Evolutionary conservation across 2,888 invertebrate genomes (phyloP).

Genomic region (Celastrina argiolus): DNA sequence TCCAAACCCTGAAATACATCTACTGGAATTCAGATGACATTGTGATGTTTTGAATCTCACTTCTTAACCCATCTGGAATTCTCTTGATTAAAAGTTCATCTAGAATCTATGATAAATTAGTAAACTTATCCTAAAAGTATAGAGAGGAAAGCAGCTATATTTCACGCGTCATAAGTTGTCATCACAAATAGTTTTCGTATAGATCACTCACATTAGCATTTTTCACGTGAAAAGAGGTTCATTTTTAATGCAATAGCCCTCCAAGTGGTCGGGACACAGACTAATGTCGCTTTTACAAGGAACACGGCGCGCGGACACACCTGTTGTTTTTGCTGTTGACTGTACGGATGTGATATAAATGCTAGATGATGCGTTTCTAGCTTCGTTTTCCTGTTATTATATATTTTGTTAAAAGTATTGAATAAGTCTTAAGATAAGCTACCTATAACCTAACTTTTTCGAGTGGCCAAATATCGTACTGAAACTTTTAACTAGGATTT

Average conservation of each 20-base stretch:
- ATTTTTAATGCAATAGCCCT: slow-evolving; percentile 28
- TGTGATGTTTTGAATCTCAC: too few species aligned
- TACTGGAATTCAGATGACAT: too few species aligned
- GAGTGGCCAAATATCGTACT: too few species aligned
- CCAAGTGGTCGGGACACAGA: slow-evolving; percentile 42
- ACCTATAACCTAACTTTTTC: too few species aligned
- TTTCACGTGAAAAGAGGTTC: slow-evolving; percentile 17
- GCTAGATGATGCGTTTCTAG: background rate
- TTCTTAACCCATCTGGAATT: too few species aligned
- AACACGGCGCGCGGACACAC: slow-evolving; percentile 43
- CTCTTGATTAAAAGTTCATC: too few species aligned
- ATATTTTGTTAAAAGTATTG: too few species aligned
- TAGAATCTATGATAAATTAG: background rate
- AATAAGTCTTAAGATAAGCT: too few species aligned
- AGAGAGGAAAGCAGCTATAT: background rate
- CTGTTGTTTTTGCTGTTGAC: slow-evolving; percentile 32
- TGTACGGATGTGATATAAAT: background rate
- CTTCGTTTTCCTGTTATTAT: background rate
- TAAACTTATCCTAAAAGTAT: background rate
- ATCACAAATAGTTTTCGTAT: slow-evolving; percentile 15
- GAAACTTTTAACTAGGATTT: too few species aligned
- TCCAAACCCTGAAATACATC: too few species aligned
- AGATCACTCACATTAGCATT: slow-evolving; percentile 17
- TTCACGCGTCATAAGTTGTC: slow-evolving; percentile 15
- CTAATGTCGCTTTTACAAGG: slow-evolving; percentile 46